Conservation (phyloP, 1,140 invertebrate species). For the Lasioglossum albipes region DNA sequence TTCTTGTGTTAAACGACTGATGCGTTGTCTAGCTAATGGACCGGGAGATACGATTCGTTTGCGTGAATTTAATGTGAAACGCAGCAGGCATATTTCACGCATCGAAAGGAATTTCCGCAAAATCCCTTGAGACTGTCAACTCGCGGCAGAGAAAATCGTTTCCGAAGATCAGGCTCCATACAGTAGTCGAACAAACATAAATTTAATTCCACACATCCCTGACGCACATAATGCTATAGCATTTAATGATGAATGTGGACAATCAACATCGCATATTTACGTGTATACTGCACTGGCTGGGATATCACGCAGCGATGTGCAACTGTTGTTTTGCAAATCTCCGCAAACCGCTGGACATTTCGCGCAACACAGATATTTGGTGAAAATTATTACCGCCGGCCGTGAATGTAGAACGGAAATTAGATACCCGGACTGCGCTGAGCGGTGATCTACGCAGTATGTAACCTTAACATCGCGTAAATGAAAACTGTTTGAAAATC, state of each 20-base stretch:
- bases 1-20: too few relatives aligned
- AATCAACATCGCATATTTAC: conserved; percentile 46
- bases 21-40: too few relatives aligned
- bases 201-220: conserved; percentile 3
- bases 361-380: conserved; percentile 47
- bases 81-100: background rate
- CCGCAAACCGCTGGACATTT: conserved; percentile 41
- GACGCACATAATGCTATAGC: background rate
- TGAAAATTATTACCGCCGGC: conserved; percentile 52
- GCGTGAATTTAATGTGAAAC: too few relatives aligned
- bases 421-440: conserved; percentile 50
- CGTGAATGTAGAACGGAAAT: conserved; percentile 53
- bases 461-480: conserved; percentile 32
- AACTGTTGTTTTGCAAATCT: conserved; percentile 60
- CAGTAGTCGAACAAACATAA: conserved; percentile 14
- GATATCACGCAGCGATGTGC: conserved; percentile 14
- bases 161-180: background rate
- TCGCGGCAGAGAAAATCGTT: too few relatives aligned
- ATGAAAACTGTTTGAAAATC: conserved; percentile 24
- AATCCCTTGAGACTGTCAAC: background rate
- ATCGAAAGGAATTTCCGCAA: too few relatives aligned
- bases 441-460: conserved; percentile 34
- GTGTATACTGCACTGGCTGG: background rate
- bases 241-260: conserved; percentile 38
- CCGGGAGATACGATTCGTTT: too few relatives aligned